These are phyloP conservation scores for Magallana gigas DNA, from an alignment of 1,140 invertebrate genomes.

Conservation along the genomic window DNA sequence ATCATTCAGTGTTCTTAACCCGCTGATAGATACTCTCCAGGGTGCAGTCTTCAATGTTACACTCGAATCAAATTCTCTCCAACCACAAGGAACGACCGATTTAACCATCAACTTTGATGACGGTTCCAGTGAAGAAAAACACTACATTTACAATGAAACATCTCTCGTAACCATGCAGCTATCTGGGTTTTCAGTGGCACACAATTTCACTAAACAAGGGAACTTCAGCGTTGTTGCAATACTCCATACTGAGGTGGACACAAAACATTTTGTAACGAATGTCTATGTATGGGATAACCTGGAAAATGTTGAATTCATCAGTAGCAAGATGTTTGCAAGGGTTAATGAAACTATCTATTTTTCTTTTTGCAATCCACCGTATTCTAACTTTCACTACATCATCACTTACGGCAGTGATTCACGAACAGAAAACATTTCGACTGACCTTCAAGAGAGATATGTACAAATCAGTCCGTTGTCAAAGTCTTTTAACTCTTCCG, in stretches of 20 bases:
- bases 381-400: slow-evolving; percentile 44
- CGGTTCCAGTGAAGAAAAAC: not conserved
- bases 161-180: not conserved
- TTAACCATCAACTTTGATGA: not conserved
- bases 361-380: slow-evolving; percentile 36
- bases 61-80: not conserved
- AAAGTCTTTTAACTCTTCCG: slow-evolving; percentile 3
- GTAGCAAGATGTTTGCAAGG: not conserved
- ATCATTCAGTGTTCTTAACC: not conserved
- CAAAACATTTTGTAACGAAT: not conserved
- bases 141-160: not conserved
- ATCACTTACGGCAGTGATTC: slow-evolving; percentile 39
- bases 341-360: slow-evolving; percentile 25
- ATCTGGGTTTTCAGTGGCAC: slow-evolving; percentile 25
- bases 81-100: not conserved
- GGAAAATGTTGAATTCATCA: not conserved
- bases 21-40: not conserved
- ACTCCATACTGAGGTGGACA: slow-evolving; percentile 34
- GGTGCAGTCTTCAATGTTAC: not conserved
- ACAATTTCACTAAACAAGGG: slow-evolving; percentile 20
- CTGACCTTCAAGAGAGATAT: not conserved
- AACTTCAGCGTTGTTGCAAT: not conserved
- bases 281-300: slow-evolving; percentile 45
- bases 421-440: not conserved
- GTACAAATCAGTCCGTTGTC: not conserved